Percentiles rank a stretch among this genome's conserved stretches.
Evolutionary conservation across 2,888 invertebrate genomes (phyloP).

Genomic region (Hofmannophila pseudospretella): DNA sequence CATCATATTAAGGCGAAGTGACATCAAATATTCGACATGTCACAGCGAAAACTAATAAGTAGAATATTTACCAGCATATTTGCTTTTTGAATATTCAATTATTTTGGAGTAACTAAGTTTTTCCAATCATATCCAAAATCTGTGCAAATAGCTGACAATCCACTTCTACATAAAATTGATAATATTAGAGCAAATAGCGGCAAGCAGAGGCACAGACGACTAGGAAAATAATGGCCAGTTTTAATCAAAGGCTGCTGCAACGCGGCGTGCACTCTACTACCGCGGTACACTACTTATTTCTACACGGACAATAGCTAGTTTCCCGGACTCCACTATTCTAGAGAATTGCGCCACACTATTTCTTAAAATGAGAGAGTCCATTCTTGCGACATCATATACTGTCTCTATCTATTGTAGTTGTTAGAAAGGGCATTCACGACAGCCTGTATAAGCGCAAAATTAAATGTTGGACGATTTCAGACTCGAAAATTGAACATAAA

Average conservation of each 20-base stretch:
- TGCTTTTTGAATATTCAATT: no score
- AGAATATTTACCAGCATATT: no score
- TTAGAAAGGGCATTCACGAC: constrained; percentile 2
- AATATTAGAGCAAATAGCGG: neutral
- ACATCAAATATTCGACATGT: no score
- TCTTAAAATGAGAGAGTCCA: constrained; percentile 23
- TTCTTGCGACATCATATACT: constrained; percentile 22
- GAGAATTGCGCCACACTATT: constrained; percentile 18
- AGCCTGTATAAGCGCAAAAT: constrained; percentile 20
- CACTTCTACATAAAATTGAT: no score
- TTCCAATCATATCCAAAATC: no score
- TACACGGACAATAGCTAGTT: constrained; percentile 20
- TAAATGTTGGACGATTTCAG: constrained; percentile 19
- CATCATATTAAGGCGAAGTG: no score
- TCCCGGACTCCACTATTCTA: constrained; percentile 7
- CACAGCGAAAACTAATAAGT: no score
- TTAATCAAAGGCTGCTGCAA: constrained; percentile 13
- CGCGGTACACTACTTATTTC: constrained; percentile 11
- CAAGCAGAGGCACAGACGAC: neutral
- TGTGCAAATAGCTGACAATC: no score
- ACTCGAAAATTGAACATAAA: constrained; percentile 13
- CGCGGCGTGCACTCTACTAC: constrained; percentile 6
- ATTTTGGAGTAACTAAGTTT: no score
- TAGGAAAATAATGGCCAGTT: constrained; percentile 14
- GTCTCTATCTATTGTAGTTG: constrained; percentile 21